Base-by-base conservation (phyloP, 92 coral and sea anemone species). In the Desmophyllum pertusum region DNA sequence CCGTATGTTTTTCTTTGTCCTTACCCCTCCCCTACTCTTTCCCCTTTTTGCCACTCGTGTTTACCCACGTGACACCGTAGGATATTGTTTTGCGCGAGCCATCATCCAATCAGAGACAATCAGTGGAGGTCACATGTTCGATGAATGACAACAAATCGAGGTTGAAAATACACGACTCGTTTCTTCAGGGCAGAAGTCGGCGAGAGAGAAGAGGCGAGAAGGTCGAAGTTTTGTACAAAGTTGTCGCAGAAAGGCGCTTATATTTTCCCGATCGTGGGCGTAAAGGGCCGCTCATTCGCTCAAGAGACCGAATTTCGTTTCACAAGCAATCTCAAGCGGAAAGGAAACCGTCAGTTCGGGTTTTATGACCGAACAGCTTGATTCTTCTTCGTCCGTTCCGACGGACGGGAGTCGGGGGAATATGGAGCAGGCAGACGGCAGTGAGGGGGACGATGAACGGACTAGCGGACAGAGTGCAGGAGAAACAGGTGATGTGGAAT, bases 401-500 rank as follows among this genome's bases (percentile, higher is more conserved):
- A 45, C 77, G 23, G 89, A 69, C 76, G 38, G 39, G 30, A 41
- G 77, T 53, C 55, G 76, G 74, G 52, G n/a, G 65, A 73, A 71
- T 70, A 48, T 79, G 43, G 97, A 89, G 65, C 91, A 86, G n/a
- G n/a, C n/a, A 71, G 95, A 91, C 74, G 97, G 93, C 69, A 88
- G 89, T 72, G 97, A 93, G 79, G 92, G 94, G 19, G 94, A 90
- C 67, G 95, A 92, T 61, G 95, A 94, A 79, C 88, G 95, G 68
- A 87, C 95, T 14, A 92, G 90, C 42, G 95, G 90, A 74, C 93
- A 75, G 57, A 92, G 90, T 73, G 93, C 87, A 62, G 90, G 89
- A 19, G 98, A 94, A 62, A 85, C 87, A 78, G 86, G 78, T 29
- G 93, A 89, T 71, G 87, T 81, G 63, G 93, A 89, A 37, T 85